Conservation (phyloP, 2,888 invertebrate genomes). For the Drosophila cognata region DNA sequence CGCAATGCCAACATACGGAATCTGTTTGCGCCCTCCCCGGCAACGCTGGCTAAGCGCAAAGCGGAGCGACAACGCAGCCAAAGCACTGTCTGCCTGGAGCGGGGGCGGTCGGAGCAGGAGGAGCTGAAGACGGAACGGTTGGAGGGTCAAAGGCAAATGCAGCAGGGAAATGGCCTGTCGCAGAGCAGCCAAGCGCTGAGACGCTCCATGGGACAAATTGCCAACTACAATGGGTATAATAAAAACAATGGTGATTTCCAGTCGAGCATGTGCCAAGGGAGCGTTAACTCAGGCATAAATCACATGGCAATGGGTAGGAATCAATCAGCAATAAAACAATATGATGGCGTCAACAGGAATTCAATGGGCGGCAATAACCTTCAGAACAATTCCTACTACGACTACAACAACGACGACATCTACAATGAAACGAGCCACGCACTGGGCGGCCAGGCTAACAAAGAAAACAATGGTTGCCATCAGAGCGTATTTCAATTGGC, state of each 20-base stretch:
- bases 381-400: slow-evolving; percentile 41
- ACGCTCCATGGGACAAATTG: slow-evolving; percentile 72
- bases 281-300: slow-evolving; percentile 63
- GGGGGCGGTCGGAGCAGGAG: slow-evolving; percentile 35
- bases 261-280: slow-evolving; percentile 24
- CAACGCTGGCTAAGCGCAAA: slow-evolving; percentile 56
- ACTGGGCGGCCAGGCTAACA: slow-evolving; percentile 17
- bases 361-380: slow-evolving; percentile 45
- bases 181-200: slow-evolving; percentile 47
- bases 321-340: slow-evolving; percentile 78
- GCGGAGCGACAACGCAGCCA: slow-evolving; percentile 66
- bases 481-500: slow-evolving; percentile 65
- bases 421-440: slow-evolving; percentile 17
- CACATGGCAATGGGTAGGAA: slow-evolving; percentile 72
- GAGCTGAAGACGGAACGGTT: slow-evolving; percentile 2
- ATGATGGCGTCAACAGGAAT: slow-evolving; percentile 49
- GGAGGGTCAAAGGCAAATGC: slow-evolving; percentile 6
- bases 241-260: slow-evolving; percentile 48
- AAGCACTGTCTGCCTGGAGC: slow-evolving; percentile 68
- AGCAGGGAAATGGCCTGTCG: slow-evolving; percentile 20
- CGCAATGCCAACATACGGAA: slow-evolving; percentile 82
- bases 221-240: slow-evolving; percentile 49
- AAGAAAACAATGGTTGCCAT: slow-evolving; percentile 67
- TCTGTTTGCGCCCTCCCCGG: slow-evolving; percentile 74
- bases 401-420: not conserved